phyloP scores from a whole-genome alignment of 2,888 invertebrate genomes.

The Trissolcus japonicus region DNA sequence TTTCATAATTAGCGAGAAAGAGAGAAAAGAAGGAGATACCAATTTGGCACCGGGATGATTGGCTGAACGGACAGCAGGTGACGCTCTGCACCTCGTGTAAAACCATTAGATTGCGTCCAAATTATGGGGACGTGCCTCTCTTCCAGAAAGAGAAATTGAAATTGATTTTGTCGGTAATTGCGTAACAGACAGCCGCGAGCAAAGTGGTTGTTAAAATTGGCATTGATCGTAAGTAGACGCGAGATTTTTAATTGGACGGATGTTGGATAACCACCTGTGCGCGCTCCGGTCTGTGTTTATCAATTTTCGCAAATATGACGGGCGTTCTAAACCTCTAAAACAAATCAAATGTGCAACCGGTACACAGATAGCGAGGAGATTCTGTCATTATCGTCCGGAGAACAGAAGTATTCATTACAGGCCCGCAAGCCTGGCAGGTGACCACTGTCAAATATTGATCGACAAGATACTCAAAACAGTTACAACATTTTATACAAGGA shows the following conservation, averaged over 20 bases:
- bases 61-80: slow-evolving; percentile 33
- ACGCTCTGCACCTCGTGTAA: slow-evolving; percentile 19
- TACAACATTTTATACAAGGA: too few relatives aligned
- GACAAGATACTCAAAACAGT: too few relatives aligned
- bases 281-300: neutral
- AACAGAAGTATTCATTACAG: too few relatives aligned
- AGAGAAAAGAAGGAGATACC: neutral
- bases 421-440: too few relatives aligned
- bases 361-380: too few relatives aligned
- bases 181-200: slow-evolving; percentile 25
- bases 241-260: slow-evolving; percentile 30
- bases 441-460: too few relatives aligned
- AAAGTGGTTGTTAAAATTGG: slow-evolving; percentile 18
- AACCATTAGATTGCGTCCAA: slow-evolving; percentile 34
- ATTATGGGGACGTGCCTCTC: slow-evolving; percentile 21
- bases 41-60: slow-evolving; percentile 25
- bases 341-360: too few relatives aligned
- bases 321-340: too few relatives aligned
- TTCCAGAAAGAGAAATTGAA: slow-evolving; percentile 31
- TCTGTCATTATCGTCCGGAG: too few relatives aligned
- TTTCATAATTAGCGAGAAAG: slow-evolving; percentile 30
- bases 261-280: slow-evolving; percentile 37
- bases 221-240: slow-evolving; percentile 18
- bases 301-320: neutral
- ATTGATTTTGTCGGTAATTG: slow-evolving; percentile 46